phyloP scores from a whole-genome alignment of 2,797 vertebrate species.

The Sebastes matsubarae region DNA sequence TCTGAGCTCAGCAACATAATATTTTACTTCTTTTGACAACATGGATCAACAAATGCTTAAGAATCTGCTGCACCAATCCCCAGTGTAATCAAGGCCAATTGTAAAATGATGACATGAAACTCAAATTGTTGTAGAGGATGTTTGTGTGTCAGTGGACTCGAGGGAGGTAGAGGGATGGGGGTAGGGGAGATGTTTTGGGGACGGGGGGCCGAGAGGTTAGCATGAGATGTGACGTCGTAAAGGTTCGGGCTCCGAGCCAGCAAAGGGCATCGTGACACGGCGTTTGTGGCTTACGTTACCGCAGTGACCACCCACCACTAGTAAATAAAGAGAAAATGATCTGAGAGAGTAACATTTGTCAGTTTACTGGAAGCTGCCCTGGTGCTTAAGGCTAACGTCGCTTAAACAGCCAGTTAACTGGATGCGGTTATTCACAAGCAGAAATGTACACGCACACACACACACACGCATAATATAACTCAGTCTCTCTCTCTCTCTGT shows the following conservation, averaged over 20 bases:
- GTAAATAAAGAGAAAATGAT: constrained; percentile 55
- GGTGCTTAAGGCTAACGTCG: constrained; percentile 47
- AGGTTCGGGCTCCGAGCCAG: constrained; percentile 24
- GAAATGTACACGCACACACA: constrained; percentile 26
- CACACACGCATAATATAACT: constrained; percentile 1
- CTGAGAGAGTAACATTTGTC: constrained; percentile 53
- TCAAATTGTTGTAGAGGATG: neutral
- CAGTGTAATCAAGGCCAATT: constrained; percentile 9
- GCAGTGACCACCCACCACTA: constrained; percentile 58
- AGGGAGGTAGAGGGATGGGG: neutral
- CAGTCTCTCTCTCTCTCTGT: constrained; percentile 28
- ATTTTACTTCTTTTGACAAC: constrained; percentile 18
- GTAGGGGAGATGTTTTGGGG: neutral
- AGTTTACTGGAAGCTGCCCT: constrained; percentile 68
- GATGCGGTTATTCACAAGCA: constrained; percentile 58
- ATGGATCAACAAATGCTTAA: constrained; percentile 28
- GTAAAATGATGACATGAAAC: neutral
- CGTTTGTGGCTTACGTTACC: constrained; percentile 41
- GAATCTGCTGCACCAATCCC: neutral
- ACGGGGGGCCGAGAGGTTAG: neutral
- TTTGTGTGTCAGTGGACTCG: neutral
- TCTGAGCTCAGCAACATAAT: constrained; percentile 1
- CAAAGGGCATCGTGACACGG: constrained; percentile 36
- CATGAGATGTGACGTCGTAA: constrained; percentile 21
- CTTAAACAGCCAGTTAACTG: constrained; percentile 61